A percentile compares a stretch with the other conserved stretches of the same genome.
These are phyloP conservation scores for Paelopatides confundens DNA, from an alignment of 53 echinoderm and acorn worm genomes.

Conservation along the genomic window DNA sequence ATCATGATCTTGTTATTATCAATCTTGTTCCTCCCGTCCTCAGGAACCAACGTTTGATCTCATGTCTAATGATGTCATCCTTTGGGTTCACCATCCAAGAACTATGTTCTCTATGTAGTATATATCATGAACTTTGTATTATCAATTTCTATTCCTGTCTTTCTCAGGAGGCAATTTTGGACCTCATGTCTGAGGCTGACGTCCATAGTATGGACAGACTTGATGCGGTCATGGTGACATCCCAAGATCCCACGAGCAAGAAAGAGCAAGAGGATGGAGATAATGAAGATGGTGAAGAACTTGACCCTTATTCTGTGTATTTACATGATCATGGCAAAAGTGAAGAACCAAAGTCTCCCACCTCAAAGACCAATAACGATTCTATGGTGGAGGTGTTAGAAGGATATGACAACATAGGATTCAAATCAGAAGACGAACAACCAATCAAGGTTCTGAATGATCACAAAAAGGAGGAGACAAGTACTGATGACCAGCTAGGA, in stretches of 20 bases:
- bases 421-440: not conserved
- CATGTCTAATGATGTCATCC: too few species aligned
- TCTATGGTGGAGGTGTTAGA: not conserved
- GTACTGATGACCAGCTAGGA: not conserved
- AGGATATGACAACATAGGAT: not conserved
- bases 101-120: too few species aligned
- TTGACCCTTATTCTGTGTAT: conserved; percentile 39
- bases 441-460: not conserved
- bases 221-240: too few species aligned
- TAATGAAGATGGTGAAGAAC: conserved; percentile 52
- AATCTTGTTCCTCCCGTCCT: too few species aligned
- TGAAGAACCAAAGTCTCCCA: not conserved
- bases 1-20: too few species aligned
- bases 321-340: conserved; percentile 4
- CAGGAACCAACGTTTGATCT: too few species aligned
- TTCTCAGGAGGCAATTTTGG: not conserved
- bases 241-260: conserved; percentile 7
- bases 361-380: conserved; percentile 10
- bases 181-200: not conserved
- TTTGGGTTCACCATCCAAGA: too few species aligned
- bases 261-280: conserved; percentile 60
- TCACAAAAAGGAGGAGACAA: not conserved
- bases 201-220: not conserved
- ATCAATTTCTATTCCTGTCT: too few species aligned
- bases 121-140: too few species aligned